Evolutionary conservation across 2,797 vertebrate species (phyloP).

Genomic region (Masticophis lateralis): DNA sequence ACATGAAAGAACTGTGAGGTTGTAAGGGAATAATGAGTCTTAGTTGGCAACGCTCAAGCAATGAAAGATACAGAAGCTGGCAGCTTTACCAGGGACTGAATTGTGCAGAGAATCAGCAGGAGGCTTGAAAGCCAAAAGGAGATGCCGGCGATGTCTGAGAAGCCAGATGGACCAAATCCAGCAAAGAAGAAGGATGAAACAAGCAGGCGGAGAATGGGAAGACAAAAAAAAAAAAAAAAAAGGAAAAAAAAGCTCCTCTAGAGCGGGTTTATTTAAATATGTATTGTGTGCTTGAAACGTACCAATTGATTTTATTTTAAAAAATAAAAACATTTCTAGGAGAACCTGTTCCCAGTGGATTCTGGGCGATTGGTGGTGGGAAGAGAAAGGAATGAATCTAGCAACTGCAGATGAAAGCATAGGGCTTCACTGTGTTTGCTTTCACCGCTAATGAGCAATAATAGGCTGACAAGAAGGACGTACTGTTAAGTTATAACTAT

Average conservation of each 20-base stretch:
- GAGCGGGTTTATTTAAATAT: not conserved
- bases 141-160: not conserved
- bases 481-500: not conserved
- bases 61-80: not conserved
- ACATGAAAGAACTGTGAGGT: too few relatives aligned
- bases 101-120: not conserved
- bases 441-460: not conserved
- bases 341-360: not conserved
- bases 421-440: not conserved
- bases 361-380: not conserved
- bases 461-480: not conserved
- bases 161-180: not conserved
- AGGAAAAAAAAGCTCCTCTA: not conserved
- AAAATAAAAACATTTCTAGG: not conserved
- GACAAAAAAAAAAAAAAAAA: not conserved
- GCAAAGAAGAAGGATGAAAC: not conserved
- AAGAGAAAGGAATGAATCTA: not conserved
- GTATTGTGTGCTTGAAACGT: not conserved
- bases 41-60: not conserved
- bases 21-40: not conserved
- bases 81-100: not conserved
- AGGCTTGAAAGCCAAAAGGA: not conserved
- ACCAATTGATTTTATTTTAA: not conserved
- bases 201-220: not conserved
- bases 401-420: not conserved